These are phyloP conservation scores for Actinostola sp. DNA, from an alignment of 92 coral and sea anemone species.

Conservation along the genomic window DNA sequence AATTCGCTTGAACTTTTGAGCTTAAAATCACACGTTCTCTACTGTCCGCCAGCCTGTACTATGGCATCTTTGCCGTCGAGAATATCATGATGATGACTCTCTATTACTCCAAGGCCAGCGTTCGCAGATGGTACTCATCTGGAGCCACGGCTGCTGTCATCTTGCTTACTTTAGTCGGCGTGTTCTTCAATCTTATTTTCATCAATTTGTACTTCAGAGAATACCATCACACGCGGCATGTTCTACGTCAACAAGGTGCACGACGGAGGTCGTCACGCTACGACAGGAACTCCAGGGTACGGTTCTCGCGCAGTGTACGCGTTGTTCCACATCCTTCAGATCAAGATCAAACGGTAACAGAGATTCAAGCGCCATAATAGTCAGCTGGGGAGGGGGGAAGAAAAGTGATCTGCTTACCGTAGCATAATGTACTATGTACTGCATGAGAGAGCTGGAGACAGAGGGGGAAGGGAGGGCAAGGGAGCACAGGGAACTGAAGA, in stretches of 20 bases:
- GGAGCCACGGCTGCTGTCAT: constrained; percentile 40
- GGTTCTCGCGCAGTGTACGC: constrained; percentile 44
- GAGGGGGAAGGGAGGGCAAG: too few species aligned
- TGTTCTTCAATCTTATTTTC: constrained; percentile 26
- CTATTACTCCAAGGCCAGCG: constrained; percentile 43
- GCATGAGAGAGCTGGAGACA: too few species aligned
- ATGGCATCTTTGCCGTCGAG: constrained; percentile 49
- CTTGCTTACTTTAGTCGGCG: constrained; percentile 38
- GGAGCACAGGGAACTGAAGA: too few species aligned
- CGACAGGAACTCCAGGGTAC: constrained; percentile 35
- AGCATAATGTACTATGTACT: too few species aligned
- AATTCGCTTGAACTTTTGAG: constrained; percentile 54
- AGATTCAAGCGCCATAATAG: constrained; percentile 1
- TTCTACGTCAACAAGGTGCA: constrained; percentile 33
- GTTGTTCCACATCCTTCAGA: constrained; percentile 27
- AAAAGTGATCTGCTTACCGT: too few species aligned
- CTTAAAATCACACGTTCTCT: constrained; percentile 63
- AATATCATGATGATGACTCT: constrained; percentile 57
- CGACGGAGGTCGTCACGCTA: constrained; percentile 43
- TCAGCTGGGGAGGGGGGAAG: too few species aligned
- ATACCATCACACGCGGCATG: constrained; percentile 34
- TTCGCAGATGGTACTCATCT: constrained; percentile 38
- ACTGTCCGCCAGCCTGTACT: constrained; percentile 55
- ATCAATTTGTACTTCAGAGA: constrained; percentile 44
- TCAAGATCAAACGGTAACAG: constrained; percentile 24